Conservation (phyloP, 2,888 invertebrate genomes). For the Heliconius ethilla region DNA sequence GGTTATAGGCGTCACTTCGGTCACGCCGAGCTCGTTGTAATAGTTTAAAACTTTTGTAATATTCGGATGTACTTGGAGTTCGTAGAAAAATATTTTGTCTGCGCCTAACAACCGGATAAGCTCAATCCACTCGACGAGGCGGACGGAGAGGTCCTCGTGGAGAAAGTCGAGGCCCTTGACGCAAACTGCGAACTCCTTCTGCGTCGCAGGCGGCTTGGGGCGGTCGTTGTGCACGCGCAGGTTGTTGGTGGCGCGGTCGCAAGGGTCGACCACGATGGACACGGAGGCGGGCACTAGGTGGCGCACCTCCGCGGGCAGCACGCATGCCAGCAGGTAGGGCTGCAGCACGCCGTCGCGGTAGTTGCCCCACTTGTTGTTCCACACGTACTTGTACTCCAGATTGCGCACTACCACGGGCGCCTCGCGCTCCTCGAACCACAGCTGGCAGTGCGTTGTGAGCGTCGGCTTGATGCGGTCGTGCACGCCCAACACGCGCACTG, state of each 20-base stretch:
- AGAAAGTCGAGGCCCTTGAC: slow-evolving; percentile 96
- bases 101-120: slow-evolving; percentile 92
- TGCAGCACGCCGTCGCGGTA: slow-evolving; percentile 95
- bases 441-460: slow-evolving; percentile 91
- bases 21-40: slow-evolving; percentile 85
- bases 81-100: slow-evolving; percentile 95
- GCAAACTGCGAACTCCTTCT: slow-evolving; percentile 94
- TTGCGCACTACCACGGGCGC: slow-evolving; percentile 91
- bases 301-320: slow-evolving; percentile 88
- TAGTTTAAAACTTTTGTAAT: slow-evolving; percentile 90
- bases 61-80: slow-evolving; percentile 95
- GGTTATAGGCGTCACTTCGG: slow-evolving; percentile 90
- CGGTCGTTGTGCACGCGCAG: slow-evolving; percentile 90
- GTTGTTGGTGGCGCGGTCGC: slow-evolving; percentile 93
- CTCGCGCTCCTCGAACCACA: slow-evolving; percentile 93
- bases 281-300: slow-evolving; percentile 90
- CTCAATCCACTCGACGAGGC: slow-evolving; percentile 97
- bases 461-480: slow-evolving; percentile 94
- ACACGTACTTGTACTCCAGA: slow-evolving; percentile 95
- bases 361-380: slow-evolving; percentile 97
- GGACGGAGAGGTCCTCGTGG: slow-evolving; percentile 93
- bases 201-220: slow-evolving; percentile 78
- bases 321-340: slow-evolving; percentile 94
- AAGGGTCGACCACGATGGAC: slow-evolving; percentile 91
- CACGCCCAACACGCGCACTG: slow-evolving; percentile 92